A percentile compares a stretch with the other conserved stretches of the same genome.
Conservation (phyloP, 2,797 vertebrate species). For the Phaenicophaeus curvirostris region DNA sequence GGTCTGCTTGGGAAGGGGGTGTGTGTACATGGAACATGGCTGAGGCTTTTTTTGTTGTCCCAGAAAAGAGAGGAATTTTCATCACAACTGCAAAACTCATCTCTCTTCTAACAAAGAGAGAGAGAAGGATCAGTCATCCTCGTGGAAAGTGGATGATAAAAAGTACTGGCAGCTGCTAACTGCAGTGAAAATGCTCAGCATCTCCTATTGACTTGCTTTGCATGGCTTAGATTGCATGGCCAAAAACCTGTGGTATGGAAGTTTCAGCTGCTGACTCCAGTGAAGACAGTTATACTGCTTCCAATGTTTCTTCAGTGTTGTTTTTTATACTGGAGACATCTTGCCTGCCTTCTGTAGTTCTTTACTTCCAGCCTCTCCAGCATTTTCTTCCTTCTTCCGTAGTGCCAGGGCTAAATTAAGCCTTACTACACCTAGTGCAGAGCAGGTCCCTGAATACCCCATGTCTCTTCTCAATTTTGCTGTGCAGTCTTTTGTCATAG, state of each 20-base stretch:
- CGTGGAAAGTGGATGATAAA: neutral
- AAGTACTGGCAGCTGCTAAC: fast-evolving
- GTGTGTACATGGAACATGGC: neutral
- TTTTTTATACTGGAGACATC: neutral
- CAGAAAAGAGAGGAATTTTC: neutral
- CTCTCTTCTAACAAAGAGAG: neutral
- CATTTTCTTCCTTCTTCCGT: neutral
- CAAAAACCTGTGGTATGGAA: neutral
- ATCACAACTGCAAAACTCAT: neutral
- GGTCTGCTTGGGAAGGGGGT: neutral
- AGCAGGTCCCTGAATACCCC: neutral
- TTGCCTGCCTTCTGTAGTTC: neutral
- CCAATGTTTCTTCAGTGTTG: neutral
- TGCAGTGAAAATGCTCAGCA: neutral
- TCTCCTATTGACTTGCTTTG: neutral
- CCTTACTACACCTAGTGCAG: neutral
- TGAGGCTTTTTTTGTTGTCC: neutral
- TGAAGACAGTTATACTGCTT: neutral
- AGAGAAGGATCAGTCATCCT: fast-evolving
- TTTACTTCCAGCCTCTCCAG: neutral
- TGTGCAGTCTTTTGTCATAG: fast-evolving
- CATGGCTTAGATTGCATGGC: neutral
- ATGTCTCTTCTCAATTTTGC: neutral
- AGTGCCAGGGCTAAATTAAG: neutral
- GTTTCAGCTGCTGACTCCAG: neutral